Base-by-base conservation (phyloP, 2,888 invertebrate genomes). In the Selenia dentaria region DNA sequence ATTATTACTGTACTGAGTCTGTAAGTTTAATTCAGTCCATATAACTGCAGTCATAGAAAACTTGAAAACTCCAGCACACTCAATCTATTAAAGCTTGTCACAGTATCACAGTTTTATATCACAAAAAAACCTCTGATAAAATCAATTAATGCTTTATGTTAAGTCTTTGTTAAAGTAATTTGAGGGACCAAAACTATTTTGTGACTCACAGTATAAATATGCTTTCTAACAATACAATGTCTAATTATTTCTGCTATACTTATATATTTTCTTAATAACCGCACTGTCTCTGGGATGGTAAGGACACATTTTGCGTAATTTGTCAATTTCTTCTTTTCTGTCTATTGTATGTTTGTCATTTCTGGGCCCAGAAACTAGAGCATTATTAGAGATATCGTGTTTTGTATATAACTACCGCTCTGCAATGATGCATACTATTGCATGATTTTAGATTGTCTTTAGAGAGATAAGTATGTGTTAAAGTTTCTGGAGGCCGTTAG, bases 281-380 rank as follows among this genome's bases (percentile, higher is more conserved):
- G 83, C 86, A 85, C 85, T 78, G 68, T 78, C 76, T 74, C 65
- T 78, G 72, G 77, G 82, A 83, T 81, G 84, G 85, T 87, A 85
- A 85, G 83, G 78, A 80, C 84, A 81, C 83, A 73, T 83, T 72
- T 79, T 79, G 67, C 70, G 76, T 79, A 75, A 74, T 68, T 75
- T 74, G 66, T 71, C 65, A 58, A 64, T 68, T 70, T 68, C 56
- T 67, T 50, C 34, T 44, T 54, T 54, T 59, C 59, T 66, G 50
- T 68, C 57, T 65, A 54, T 66, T 70, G 62, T 78, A 67, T 79
- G 67, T 74, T 59, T 64, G 28, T 48, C 57, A 59, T 64, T 69
- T 59, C 62, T 78, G 78, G 68, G 62, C 77, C 71, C 83, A 84
- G 82, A 85, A 84, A 83, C 72, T 60, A 43, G 52, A 47, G 47